A percentile compares a stretch with the other conserved stretches of the same genome.
Evolutionary conservation across 2,113 vertebrate species (phyloP).

Genomic region (Neotoma lepida): DNA sequence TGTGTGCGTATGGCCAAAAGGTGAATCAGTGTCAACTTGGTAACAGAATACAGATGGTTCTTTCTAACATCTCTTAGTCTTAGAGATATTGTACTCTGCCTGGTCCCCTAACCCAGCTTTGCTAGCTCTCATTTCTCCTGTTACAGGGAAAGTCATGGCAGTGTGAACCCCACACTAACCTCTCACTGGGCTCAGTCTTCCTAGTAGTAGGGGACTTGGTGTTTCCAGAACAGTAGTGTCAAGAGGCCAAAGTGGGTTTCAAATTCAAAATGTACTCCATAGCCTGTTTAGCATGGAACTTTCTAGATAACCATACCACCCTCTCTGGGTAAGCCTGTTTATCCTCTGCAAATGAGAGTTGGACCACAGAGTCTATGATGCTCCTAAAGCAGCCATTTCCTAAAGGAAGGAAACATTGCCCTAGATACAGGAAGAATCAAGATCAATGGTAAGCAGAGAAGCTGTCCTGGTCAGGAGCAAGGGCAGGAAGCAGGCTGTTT

Average conservation of each 20-base stretch:
- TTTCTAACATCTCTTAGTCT: neutral
- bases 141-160: neutral
- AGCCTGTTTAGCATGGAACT: neutral
- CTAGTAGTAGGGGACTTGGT: neutral
- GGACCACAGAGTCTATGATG: neutral
- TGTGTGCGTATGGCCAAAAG: neutral
- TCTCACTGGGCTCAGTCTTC: neutral
- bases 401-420: neutral
- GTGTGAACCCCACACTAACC: neutral
- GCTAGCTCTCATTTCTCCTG: neutral
- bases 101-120: neutral
- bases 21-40: neutral
- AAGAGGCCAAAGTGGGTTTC: neutral
- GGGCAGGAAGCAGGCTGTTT: neutral
- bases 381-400: neutral
- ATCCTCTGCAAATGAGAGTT: neutral
- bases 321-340: neutral
- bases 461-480: neutral
- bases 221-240: constrained; percentile 3
- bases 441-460: neutral
- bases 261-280: neutral
- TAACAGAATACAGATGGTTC: neutral
- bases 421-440: constrained; percentile 28
- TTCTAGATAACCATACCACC: neutral
- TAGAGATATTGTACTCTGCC: neutral